Conservation (phyloP, 2,888 invertebrate genomes). For the Nesidiocoris tenuis region DNA sequence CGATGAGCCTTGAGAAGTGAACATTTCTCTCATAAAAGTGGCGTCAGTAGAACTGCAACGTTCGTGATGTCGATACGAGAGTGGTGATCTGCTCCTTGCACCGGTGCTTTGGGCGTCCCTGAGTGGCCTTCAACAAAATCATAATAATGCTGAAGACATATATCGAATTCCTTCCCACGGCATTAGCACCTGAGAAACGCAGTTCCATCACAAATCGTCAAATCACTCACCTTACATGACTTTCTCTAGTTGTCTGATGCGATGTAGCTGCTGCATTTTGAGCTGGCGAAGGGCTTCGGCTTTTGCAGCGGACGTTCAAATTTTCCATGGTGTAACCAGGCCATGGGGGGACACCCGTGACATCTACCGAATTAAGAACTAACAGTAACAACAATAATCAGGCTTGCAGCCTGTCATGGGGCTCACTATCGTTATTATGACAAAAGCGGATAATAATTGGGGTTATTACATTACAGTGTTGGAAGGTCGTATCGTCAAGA, state of each 20-base stretch:
- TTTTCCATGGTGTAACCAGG: slow-evolving; percentile 44
- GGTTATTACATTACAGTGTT: too few species aligned
- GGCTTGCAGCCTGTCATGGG: too few species aligned
- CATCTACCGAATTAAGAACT: too few species aligned
- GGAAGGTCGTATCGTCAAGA: too few species aligned
- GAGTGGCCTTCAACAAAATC: slow-evolving; percentile 32
- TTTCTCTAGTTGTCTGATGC: slow-evolving; percentile 37
- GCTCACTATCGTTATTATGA: too few species aligned
- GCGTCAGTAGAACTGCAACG: slow-evolving; percentile 52
- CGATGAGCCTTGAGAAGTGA: slow-evolving; percentile 52
- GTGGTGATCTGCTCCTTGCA: slow-evolving; percentile 51
- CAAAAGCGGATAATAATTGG: too few species aligned
- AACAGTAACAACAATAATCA: too few species aligned
- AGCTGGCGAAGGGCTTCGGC: slow-evolving; percentile 51
- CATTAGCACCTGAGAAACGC: too few species aligned
- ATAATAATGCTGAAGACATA: not conserved
- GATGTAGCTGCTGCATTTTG: not conserved
- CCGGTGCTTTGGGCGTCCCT: slow-evolving; percentile 52
- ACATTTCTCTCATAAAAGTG: slow-evolving; percentile 50
- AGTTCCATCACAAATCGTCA: too few species aligned
- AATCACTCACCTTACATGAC: slow-evolving; percentile 44
- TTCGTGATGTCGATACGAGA: slow-evolving; percentile 50
- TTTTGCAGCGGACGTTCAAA: slow-evolving; percentile 46
- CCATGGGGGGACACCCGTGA: not conserved
- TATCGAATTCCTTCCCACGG: not conserved